These are phyloP conservation scores for Drosophila lini DNA, from an alignment of 1,140 invertebrate genomes.

Conservation along the genomic window DNA sequence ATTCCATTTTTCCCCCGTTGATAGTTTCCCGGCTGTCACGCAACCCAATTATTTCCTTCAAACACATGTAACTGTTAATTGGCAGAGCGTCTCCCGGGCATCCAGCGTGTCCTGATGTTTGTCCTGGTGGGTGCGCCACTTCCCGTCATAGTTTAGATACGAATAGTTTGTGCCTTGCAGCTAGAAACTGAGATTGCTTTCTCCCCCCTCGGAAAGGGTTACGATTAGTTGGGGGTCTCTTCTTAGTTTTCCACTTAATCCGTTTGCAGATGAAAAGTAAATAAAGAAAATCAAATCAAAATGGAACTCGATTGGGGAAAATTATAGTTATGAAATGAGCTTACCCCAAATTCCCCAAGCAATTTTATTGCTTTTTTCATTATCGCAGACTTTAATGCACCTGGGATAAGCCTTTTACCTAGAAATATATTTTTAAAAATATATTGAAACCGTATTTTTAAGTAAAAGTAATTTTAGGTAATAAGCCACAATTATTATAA, in stretches of 20 bases:
- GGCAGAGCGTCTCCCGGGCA: constrained; percentile 74
- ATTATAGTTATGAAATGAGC: constrained; percentile 10
- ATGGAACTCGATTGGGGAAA: neutral
- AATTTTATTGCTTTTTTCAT: neutral
- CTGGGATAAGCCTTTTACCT: neutral
- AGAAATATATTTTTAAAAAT: too few relatives aligned
- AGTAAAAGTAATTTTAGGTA: neutral
- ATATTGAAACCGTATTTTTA: neutral
- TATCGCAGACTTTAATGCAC: neutral
- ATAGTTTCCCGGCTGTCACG: constrained; percentile 60
- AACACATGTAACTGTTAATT: constrained; percentile 82
- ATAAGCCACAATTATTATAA: too few relatives aligned
- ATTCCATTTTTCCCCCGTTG: neutral
- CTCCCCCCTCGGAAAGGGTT: constrained; percentile 48
- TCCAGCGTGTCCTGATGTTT: constrained; percentile 27
- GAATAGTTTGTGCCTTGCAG: constrained; percentile 53
- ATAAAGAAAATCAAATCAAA: constrained; percentile 37
- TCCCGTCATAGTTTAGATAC: constrained; percentile 15
- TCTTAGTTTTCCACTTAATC: constrained; percentile 22
- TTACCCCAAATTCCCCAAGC: constrained; percentile 7
- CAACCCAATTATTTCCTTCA: constrained; percentile 79
- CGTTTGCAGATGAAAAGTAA: constrained; percentile 37
- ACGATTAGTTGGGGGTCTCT: constrained; percentile 26
- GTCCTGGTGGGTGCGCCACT: constrained; percentile 64
- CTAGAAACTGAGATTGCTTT: constrained; percentile 67